A percentile compares a stretch with the other conserved stretches of the same genome.
Conservation (phyloP, 1,140 invertebrate species). For the Leptopilina boulardi region DNA sequence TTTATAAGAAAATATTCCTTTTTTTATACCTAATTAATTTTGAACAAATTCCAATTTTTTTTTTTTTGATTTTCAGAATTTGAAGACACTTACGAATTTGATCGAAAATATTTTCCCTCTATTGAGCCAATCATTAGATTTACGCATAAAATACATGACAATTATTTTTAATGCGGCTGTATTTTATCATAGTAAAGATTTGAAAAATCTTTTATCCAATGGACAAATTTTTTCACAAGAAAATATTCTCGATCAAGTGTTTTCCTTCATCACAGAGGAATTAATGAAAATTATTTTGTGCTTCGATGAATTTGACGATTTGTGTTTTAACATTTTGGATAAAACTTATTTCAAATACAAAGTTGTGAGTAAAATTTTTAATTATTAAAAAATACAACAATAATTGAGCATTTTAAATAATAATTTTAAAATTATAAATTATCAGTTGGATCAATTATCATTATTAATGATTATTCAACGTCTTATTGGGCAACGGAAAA, state of each 20-base stretch:
- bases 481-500: constrained; percentile 35
- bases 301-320: constrained; percentile 40
- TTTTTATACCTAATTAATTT: too few species aligned
- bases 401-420: background rate
- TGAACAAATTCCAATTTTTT: constrained; percentile 24
- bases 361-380: constrained; percentile 50
- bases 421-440: constrained; percentile 34
- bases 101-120: constrained; percentile 49
- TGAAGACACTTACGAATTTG: constrained; percentile 43
- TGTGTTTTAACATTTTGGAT: constrained; percentile 48
- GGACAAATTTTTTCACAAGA: background rate
- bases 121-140: constrained; percentile 28
- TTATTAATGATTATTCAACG: constrained; percentile 49
- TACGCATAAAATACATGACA: constrained; percentile 47
- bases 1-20: constrained; percentile 11
- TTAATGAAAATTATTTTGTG: constrained; percentile 52
- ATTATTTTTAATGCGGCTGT: constrained; percentile 54
- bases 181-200: constrained; percentile 49
- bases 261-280: constrained; percentile 53
- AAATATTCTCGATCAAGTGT: constrained; percentile 33
- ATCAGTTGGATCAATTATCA: constrained; percentile 56
- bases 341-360: constrained; percentile 49
- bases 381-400: background rate
- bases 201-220: constrained; percentile 39
- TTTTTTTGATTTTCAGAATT: constrained; percentile 50